Evolutionary conservation across 2,888 invertebrate species (phyloP), one percentile per base, ranked within the genome.

Genomic region (Drosophila prostipennis): DNA sequence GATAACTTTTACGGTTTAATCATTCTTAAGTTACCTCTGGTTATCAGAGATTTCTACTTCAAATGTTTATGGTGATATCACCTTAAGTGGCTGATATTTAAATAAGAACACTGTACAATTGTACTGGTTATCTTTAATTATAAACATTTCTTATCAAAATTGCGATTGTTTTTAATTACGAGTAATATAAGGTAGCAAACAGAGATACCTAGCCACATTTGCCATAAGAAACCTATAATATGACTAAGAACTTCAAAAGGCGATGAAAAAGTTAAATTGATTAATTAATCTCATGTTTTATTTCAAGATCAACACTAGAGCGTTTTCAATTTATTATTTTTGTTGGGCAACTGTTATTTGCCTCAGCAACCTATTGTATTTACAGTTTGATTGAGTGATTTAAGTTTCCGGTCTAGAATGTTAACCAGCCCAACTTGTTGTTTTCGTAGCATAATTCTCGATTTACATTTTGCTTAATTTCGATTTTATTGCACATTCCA

Each of bases 331-430:
- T 34, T 48, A 6, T 7, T 32, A 7, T 45, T 29, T 46, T 29
- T 5, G 8, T 2, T 46, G 8, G 45, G 10, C 5, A 45, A 14
- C 29, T 46, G 46, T 46, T 73, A 79, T 57, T 49, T 51, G 65
- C 72, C 63, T 39, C 42, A 69, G 60, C 36, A 55, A 60, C 68
- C 73, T 61, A 43, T 19, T 43, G 58, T 74, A 64, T 72, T 78
- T 74, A 64, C 79, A 67, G 74, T 49, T 71, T 56, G 70, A 72
- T 51, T 49, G 63, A 63, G 55, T 53, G 73, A 70, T 61, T 74
- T 32, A 60, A 59, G 37, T 52, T 63, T 32, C 43, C 37, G 23
- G 11, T 16, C 26, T 19, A 26, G 6, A 43, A 40, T 52, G 23
- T 6, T 56, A 19, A 43, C 42, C 37, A 16, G 16, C 4, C 36